Base-by-base conservation (phyloP, 2,888 invertebrate genomes). In the Elmis aenea region DNA sequence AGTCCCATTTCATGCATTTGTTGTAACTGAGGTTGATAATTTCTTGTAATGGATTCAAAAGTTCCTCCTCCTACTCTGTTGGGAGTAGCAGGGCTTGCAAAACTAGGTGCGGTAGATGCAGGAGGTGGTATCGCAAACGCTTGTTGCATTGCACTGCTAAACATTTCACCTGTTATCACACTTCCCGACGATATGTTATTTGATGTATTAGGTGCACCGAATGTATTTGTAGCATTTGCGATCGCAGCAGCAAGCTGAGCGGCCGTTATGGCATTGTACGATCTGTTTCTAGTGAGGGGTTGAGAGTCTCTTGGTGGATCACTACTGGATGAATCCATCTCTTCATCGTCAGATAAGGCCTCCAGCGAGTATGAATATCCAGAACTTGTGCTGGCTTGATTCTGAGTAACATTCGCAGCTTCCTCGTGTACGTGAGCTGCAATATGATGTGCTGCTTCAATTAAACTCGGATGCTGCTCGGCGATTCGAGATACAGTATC, bases 1-100 rank as follows among this genome's bases (percentile, higher is more conserved):
- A 96, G 79, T 0, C 95, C 95, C 79, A 95, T 85, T 62, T 94
- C 93, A 48, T 83, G 79, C 88, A 96, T 88, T 57, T 86, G 85
- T 32, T 76, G 75, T 45, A 88, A 67, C 54, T 85, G 83, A 2
- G 74, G 68, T 29, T 69, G 67, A 46, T 70, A 68, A 12, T 68
- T 59, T 50, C 63, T 57, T 42, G 48, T 64, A 52, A 65, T 52
- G 23, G 29, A 46, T 13, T 61, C 61, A 10, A 58, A 32, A 31
- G 48, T 53, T 38, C 59, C 63, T 26, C 51, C 52, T 8, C 46
- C 51, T 33, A 33, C 38, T 18, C 37, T 38, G 18, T 18, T 33
- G 15, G 39, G 32, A n/a, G 42, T 45, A 33, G 45, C 26, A 12
- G 50, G 32, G 30, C 24, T 16, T 10, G 21, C 32, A 9, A 23